Conservation (phyloP, 2,797 vertebrate genomes). For the Pseudochaenichthys georgianus region DNA sequence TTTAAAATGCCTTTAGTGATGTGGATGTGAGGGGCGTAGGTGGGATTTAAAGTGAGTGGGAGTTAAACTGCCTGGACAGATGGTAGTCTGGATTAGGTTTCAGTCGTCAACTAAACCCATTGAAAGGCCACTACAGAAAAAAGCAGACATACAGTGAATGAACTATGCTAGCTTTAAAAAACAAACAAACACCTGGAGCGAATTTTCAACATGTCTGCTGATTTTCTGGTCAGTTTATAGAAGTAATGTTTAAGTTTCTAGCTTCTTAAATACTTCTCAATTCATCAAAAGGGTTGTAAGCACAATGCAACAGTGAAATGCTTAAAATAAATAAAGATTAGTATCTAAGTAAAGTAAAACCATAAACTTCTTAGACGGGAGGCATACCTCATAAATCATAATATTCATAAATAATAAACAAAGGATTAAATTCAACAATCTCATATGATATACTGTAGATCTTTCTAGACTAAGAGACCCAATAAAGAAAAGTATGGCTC, state of each 20-base stretch:
- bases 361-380: background rate
- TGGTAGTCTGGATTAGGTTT: slow-evolving; percentile 65
- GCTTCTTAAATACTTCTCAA: background rate
- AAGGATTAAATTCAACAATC: background rate
- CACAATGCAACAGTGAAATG: background rate
- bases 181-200: background rate
- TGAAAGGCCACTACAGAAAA: slow-evolving; percentile 59
- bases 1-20: background rate
- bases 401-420: slow-evolving; percentile 5
- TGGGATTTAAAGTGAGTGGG: slow-evolving; percentile 40
- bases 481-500: slow-evolving; percentile 68
- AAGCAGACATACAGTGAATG: slow-evolving; percentile 27
- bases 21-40: slow-evolving; percentile 43
- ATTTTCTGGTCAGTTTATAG: background rate
- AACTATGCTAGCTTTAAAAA: slow-evolving; percentile 28
- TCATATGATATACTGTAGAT: slow-evolving; percentile 3
- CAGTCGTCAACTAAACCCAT: slow-evolving; percentile 67
- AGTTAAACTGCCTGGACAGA: slow-evolving; percentile 64
- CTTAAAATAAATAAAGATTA: background rate
- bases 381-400: background rate
- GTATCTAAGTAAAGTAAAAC: background rate
- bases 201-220: background rate
- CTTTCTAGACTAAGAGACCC: slow-evolving; percentile 26
- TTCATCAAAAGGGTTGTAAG: background rate
- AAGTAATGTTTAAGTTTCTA: background rate